Percentiles rank a stretch among this genome's conserved stretches.
Evolutionary conservation across 2,888 invertebrate genomes (phyloP).

Genomic region (Acholoe squamosa): DNA sequence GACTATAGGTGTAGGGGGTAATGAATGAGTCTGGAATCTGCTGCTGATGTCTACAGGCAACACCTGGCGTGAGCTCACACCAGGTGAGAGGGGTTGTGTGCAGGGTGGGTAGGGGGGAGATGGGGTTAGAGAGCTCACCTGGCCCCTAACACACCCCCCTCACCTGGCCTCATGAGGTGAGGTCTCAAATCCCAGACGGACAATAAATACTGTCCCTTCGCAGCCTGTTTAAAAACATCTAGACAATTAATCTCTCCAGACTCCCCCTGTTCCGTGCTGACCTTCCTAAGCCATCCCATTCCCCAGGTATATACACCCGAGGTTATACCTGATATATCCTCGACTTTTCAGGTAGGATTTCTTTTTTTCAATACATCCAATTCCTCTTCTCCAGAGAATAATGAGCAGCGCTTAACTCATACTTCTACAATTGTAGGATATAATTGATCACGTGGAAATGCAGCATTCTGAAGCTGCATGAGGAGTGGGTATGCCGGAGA

Average conservation of each 20-base stretch:
- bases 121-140: constrained; percentile 24
- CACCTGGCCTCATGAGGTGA: constrained; percentile 25
- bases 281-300: too few species aligned
- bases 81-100: constrained; percentile 15
- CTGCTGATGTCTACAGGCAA: background rate
- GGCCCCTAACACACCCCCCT: background rate
- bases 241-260: too few species aligned
- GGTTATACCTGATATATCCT: too few species aligned
- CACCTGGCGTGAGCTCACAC: background rate
- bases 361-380: too few species aligned
- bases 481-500: background rate
- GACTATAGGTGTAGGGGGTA: background rate
- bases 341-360: too few species aligned
- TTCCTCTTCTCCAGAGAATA: too few species aligned
- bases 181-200: background rate
- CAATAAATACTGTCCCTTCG: background rate
- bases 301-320: too few species aligned
- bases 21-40: background rate
- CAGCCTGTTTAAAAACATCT: too few species aligned
- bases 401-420: too few species aligned
- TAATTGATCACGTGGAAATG: too few species aligned
- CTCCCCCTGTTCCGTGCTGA: too few species aligned
- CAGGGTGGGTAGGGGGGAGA: background rate
- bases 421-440: too few species aligned
- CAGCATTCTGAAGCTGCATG: background rate